Percentiles rank a stretch among this genome's conserved stretches.
Evolutionary conservation across 2,113 vertebrate genomes (phyloP).

Genomic region (Gavia stellata): DNA sequence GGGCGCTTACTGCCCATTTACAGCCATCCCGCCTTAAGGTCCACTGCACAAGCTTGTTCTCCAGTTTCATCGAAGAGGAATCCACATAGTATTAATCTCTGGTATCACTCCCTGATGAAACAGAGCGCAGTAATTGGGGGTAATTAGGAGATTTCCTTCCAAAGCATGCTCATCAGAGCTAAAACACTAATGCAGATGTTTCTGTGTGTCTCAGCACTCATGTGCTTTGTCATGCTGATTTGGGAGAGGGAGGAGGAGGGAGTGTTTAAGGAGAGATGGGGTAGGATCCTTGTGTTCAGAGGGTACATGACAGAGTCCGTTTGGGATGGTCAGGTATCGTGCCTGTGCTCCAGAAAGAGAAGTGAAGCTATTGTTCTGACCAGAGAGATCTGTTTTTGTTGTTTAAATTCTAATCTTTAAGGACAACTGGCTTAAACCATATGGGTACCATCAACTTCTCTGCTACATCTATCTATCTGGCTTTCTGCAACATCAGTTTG

Average conservation of each 20-base stretch:
- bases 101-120: background rate
- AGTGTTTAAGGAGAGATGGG: background rate
- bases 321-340: fast-evolving
- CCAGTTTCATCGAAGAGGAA: background rate
- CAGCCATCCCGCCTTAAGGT: background rate
- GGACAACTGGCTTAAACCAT: background rate
- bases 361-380: background rate
- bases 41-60: fast-evolving
- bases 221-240: background rate
- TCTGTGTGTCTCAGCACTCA: background rate
- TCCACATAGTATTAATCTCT: background rate
- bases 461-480: background rate
- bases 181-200: background rate
- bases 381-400: background rate
- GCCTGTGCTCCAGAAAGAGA: background rate
- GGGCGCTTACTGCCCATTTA: background rate
- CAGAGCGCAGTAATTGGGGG: background rate
- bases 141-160: background rate
- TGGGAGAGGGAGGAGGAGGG: background rate
- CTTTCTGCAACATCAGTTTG: background rate
- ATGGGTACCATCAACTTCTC: background rate
- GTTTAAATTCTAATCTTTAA: background rate
- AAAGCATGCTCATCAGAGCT: background rate
- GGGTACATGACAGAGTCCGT: background rate
- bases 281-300: background rate